Percentiles rank a stretch among this genome's conserved stretches.
phyloP scores from a whole-genome alignment of 1,140 invertebrate species.

The Hycleus cichorii region DNA sequence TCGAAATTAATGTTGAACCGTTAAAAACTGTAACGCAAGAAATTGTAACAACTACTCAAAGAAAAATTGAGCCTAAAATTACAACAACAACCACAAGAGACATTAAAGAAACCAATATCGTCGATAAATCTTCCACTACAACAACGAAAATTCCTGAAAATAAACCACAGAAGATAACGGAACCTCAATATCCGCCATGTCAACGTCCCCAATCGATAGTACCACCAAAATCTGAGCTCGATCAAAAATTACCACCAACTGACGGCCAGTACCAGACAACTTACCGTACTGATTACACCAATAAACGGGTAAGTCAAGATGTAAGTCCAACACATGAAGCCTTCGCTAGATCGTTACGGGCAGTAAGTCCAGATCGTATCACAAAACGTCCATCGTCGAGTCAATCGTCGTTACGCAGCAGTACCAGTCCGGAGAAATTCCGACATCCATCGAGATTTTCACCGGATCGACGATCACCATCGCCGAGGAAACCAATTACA shows the following conservation, averaged over 20 bases:
- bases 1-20: conserved; percentile 1
- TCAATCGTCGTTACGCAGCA: conserved; percentile 46
- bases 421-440: conserved; percentile 48
- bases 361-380: conserved; percentile 48
- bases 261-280: conserved; percentile 52
- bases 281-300: conserved; percentile 49
- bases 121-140: background rate
- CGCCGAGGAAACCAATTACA: conserved; percentile 28
- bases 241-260: conserved; percentile 25
- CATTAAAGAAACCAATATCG: background rate
- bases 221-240: conserved; percentile 28
- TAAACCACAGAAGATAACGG: background rate
- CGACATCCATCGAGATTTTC: conserved; percentile 27
- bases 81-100: conserved; percentile 4
- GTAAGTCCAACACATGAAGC: conserved; percentile 61
- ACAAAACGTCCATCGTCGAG: conserved; percentile 44
- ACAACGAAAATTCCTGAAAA: background rate
- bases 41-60: background rate
- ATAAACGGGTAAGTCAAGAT: conserved; percentile 52
- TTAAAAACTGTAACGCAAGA: no score
- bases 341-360: conserved; percentile 59
- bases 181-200: no score
- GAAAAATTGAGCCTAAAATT: background rate
- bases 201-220: conserved; percentile 26
- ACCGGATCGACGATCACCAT: conserved; percentile 27